These are phyloP conservation scores for Sarcophilus harrisii DNA, from an alignment of 2,797 vertebrate species.

Conservation along the genomic window DNA sequence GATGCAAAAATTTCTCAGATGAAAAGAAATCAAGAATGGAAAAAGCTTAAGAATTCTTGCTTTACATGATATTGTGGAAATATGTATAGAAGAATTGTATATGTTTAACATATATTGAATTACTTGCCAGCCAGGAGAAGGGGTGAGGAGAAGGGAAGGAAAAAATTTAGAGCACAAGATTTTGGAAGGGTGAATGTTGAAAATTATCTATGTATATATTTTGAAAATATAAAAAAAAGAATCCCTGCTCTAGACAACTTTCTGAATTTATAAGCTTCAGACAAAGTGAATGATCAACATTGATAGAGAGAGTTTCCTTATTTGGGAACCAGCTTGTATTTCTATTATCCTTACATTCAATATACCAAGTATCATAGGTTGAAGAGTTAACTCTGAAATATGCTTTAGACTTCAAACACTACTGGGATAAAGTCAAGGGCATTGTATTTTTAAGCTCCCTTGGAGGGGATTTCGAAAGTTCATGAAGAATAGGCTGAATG, in stretches of 20 bases:
- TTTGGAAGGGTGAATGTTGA: too few relatives aligned
- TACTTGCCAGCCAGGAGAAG: too few relatives aligned
- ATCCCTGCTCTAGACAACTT: neutral
- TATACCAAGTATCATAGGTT: neutral
- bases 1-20: too few relatives aligned
- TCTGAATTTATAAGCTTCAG: neutral
- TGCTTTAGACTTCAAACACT: constrained; percentile 47
- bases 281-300: neutral
- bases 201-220: too few relatives aligned
- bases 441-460: constrained; percentile 71
- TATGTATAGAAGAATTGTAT: too few relatives aligned
- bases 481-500: constrained; percentile 23
- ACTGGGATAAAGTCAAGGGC: constrained; percentile 53
- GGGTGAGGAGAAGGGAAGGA: too few relatives aligned
- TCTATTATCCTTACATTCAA: neutral
- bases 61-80: too few relatives aligned
- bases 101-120: too few relatives aligned
- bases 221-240: too few relatives aligned
- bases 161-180: too few relatives aligned
- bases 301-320: neutral
- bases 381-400: constrained; percentile 24
- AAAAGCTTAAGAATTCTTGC: too few relatives aligned
- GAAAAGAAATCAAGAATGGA: too few relatives aligned
- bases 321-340: neutral
- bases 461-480: constrained; percentile 61